A percentile compares a stretch with the other conserved stretches of the same genome.
Evolutionary conservation across 2,797 vertebrate genomes (phyloP).

Genomic region (Capromys pilorides): DNA sequence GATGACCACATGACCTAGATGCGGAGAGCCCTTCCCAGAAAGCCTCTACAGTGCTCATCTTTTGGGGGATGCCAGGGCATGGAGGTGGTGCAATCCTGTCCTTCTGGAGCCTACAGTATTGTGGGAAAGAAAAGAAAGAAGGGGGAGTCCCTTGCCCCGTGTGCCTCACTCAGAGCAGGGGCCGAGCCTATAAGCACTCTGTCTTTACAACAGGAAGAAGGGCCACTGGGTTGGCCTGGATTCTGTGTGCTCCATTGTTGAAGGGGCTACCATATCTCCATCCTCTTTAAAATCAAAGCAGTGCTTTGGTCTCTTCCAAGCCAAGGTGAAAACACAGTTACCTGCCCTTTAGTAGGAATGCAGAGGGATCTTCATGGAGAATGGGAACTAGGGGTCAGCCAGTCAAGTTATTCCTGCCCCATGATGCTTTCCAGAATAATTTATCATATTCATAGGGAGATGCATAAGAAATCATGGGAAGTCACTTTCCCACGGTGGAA

Average conservation of each 20-base stretch:
- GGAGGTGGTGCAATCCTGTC: neutral
- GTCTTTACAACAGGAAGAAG: no score
- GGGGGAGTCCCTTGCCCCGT: rapidly evolving
- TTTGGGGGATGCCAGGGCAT: neutral
- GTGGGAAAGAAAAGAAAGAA: rapidly evolving
- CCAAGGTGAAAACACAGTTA: neutral
- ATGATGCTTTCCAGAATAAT: neutral
- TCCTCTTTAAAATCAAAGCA: neutral
- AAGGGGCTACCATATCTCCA: rapidly evolving
- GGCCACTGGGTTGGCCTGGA: neutral
- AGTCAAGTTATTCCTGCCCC: neutral
- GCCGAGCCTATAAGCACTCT: neutral
- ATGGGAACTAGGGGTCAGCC: neutral
- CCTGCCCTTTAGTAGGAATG: neutral
- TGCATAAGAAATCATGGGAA: neutral
- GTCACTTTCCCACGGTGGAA: neutral
- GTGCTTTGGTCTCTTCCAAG: neutral
- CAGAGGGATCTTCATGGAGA: neutral
- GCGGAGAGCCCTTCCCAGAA: neutral
- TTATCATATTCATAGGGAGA: neutral
- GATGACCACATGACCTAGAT: neutral
- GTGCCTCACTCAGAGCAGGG: neutral
- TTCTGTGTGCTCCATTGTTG: neutral
- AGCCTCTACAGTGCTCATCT: no score
- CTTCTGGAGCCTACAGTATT: no score